Conservation (phyloP, 2,797 vertebrate genomes). For the Hoplostethus atlanticus region DNA sequence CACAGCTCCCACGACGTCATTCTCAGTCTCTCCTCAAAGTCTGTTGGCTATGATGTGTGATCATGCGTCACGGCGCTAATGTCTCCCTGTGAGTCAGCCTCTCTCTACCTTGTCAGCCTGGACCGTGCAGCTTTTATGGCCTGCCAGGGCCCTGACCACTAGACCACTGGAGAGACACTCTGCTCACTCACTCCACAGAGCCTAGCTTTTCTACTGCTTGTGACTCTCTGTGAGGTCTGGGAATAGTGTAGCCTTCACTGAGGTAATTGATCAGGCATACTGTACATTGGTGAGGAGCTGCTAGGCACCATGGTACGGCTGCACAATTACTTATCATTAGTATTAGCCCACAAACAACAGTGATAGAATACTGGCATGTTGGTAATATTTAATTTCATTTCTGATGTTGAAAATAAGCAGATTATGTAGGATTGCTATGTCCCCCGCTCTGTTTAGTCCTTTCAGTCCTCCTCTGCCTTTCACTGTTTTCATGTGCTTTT, state of each 20-base stretch:
- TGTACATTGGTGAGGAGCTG: not conserved
- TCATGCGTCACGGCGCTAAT: slow-evolving; percentile 78
- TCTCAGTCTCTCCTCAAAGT: slow-evolving; percentile 56
- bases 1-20: slow-evolving; percentile 61
- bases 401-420: not conserved
- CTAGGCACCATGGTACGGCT: slow-evolving; percentile 14
- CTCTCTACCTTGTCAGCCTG: slow-evolving; percentile 71
- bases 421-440: no score
- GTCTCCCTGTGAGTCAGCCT: slow-evolving; percentile 79
- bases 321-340: not conserved
- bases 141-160: slow-evolving; percentile 62
- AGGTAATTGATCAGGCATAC: slow-evolving; percentile 33
- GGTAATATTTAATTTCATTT: not conserved
- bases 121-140: slow-evolving; percentile 68
- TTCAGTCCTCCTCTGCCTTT: no score
- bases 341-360: no score
- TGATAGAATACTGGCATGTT: no score
- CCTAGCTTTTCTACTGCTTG: slow-evolving; percentile 13
- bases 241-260: slow-evolving; percentile 12
- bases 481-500: no score
- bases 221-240: slow-evolving; percentile 25
- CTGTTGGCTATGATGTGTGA: slow-evolving; percentile 71
- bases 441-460: no score
- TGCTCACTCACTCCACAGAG: slow-evolving; percentile 42
- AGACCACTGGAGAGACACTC: slow-evolving; percentile 53